Evolutionary conservation across 92 coral and sea anemone genomes (phyloP).

Genomic region (Epizoanthus stellaris): DNA sequence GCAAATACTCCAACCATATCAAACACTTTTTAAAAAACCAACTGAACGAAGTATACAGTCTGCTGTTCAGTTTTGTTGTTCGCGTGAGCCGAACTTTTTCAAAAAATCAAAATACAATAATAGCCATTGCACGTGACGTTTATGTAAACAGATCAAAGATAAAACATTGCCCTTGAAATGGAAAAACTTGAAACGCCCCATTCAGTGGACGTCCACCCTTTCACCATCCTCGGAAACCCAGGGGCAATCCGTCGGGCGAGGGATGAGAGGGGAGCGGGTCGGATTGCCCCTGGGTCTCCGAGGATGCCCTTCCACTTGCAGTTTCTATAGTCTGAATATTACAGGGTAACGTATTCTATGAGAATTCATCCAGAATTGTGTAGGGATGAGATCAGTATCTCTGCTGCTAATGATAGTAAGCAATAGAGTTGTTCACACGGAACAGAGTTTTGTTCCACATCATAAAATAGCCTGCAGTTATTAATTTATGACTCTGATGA

Average conservation of each 20-base stretch:
- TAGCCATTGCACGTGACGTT: not conserved
- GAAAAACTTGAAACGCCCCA: not conserved
- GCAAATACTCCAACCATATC: too few species aligned
- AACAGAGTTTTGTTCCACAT: not conserved
- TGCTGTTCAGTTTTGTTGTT: not conserved
- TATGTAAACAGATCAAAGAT: not conserved
- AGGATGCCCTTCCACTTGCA: not conserved
- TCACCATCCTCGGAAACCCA: too few species aligned
- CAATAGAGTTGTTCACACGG: not conserved
- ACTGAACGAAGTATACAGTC: too few species aligned
- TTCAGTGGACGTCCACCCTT: constrained; percentile 9
- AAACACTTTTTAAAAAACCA: too few species aligned
- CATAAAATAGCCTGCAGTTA: constrained; percentile 17
- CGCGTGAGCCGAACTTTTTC: not conserved
- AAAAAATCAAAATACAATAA: not conserved
- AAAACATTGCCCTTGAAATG: not conserved
- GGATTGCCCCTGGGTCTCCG: too few species aligned
- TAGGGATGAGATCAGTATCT: not conserved
- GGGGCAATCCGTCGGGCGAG: too few species aligned
- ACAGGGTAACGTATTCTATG: too few species aligned
- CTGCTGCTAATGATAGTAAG: not conserved
- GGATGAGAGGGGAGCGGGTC: too few species aligned
- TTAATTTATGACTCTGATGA: not conserved
- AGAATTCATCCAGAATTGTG: not conserved
- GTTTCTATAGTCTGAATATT: not conserved